Percentiles rank a stretch among this genome's conserved stretches.
phyloP scores from a whole-genome alignment of 2,797 vertebrate genomes.

The Adelosebastes latens region DNA sequence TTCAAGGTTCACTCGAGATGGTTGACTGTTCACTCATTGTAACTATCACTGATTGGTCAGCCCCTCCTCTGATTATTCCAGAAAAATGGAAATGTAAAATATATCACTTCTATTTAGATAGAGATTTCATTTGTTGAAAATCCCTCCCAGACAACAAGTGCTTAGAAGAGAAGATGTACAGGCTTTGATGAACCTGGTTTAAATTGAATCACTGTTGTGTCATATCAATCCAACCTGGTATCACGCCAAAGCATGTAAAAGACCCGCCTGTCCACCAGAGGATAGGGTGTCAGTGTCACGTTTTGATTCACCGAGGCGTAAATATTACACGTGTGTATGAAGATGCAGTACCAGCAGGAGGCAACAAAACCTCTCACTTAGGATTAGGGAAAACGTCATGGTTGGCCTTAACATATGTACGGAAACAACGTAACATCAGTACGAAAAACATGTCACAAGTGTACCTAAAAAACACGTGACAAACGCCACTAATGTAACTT shows the following conservation, averaged over 20 bases:
- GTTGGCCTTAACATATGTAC: not conserved
- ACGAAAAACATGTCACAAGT: too few species aligned
- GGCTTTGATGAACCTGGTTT: not conserved
- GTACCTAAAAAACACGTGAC: too few species aligned
- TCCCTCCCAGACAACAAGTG: not conserved
- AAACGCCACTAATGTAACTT: too few species aligned
- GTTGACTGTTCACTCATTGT: not conserved
- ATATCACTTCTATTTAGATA: not conserved
- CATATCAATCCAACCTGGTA: not conserved
- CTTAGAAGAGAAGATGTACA: not conserved
- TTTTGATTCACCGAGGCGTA: too few species aligned
- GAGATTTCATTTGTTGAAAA: fast-evolving
- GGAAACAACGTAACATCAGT: not conserved
- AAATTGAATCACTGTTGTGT: not conserved
- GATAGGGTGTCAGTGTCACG: too few species aligned
- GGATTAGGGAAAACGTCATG: not conserved
- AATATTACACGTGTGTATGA: too few species aligned
- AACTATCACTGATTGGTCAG: not conserved
- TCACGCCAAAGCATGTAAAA: too few species aligned
- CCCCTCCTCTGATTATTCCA: not conserved
- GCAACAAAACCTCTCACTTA: too few species aligned
- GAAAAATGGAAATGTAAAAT: not conserved
- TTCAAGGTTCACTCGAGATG: too few species aligned
- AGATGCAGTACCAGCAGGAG: too few species aligned
- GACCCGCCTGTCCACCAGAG: fast-evolving